Conservation (phyloP, 1,140 invertebrate genomes). For the Lamellibrachia luymesi region DNA sequence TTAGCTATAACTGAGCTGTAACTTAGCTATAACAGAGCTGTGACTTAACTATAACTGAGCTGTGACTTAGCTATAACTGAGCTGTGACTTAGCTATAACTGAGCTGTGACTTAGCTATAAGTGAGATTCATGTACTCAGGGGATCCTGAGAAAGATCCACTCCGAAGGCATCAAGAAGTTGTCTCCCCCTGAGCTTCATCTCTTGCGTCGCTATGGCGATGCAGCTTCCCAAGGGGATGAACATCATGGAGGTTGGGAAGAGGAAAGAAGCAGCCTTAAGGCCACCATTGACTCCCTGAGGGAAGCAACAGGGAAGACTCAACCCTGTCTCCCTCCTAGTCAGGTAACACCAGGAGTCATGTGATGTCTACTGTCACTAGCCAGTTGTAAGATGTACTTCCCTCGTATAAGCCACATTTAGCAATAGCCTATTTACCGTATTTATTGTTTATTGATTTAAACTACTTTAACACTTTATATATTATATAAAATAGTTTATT, state of each 20-base stretch:
- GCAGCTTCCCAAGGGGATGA: slow-evolving; percentile 23
- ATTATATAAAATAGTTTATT: too few relatives aligned
- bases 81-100: background rate
- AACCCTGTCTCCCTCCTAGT: background rate
- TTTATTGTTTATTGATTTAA: too few relatives aligned
- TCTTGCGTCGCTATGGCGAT: slow-evolving; percentile 7
- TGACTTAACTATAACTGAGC: too few relatives aligned
- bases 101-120: background rate
- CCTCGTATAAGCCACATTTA: too few relatives aligned
- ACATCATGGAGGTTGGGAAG: background rate
- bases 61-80: too few relatives aligned
- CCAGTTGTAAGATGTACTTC: too few relatives aligned
- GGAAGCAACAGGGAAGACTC: background rate
- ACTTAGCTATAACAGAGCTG: too few relatives aligned
- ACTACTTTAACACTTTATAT: too few relatives aligned
- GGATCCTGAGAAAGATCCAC: background rate
- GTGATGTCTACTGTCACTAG: background rate
- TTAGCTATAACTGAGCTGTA: too few relatives aligned
- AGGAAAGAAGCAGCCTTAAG: slow-evolving; percentile 19
- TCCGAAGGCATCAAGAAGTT: background rate
- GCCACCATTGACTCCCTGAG: slow-evolving; percentile 24
- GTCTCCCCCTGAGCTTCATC: background rate
- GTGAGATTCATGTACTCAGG: background rate
- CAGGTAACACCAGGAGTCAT: background rate
- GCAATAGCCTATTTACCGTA: too few relatives aligned